Percentiles rank a stretch among this genome's conserved stretches.
Evolutionary conservation across 2,797 vertebrate genomes (phyloP).

Genomic region (Takifugu ocellatus): DNA sequence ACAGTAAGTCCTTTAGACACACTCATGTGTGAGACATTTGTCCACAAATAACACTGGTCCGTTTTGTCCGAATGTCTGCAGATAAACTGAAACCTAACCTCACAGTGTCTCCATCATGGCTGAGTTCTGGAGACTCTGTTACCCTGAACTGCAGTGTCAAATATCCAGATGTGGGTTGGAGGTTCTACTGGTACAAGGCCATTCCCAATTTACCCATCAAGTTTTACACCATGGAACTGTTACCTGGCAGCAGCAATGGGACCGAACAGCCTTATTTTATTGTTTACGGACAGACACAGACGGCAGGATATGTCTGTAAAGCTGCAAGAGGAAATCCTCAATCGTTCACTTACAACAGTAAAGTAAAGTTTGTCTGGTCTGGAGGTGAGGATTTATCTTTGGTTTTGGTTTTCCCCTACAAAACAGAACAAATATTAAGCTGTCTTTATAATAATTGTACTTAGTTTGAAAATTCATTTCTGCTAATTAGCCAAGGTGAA

Average conservation of each 20-base stretch:
- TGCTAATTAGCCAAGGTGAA: too few species aligned
- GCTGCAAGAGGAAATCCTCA: conserved; percentile 44
- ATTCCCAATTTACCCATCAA: background rate
- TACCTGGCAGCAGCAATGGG: conserved; percentile 24
- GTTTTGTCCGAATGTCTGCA: conserved; percentile 4
- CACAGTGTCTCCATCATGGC: conserved; percentile 42
- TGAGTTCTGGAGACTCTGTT: conserved; percentile 42
- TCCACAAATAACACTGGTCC: background rate
- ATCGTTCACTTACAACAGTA: background rate
- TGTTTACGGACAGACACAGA: conserved; percentile 23
- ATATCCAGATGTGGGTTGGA: conserved; percentile 39
- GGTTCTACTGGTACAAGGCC: conserved; percentile 47
- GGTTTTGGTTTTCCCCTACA: too few species aligned
- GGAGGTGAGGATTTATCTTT: conserved; percentile 20
- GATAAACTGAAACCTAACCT: conserved; percentile 11
- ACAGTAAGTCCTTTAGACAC: background rate
- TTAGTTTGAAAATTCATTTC: too few species aligned
- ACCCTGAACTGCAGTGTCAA: conserved; percentile 29
- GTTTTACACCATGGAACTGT: conserved; percentile 21
- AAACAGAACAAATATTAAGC: too few species aligned
- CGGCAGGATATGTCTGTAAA: conserved; percentile 44
- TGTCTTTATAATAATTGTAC: too few species aligned
- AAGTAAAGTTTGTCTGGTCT: conserved; percentile 24
- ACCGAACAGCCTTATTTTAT: conserved; percentile 23
- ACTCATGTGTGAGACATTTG: too few species aligned